Evolutionary conservation across 2,888 invertebrate species (phyloP).

Genomic region (Melinaea menophilus): DNA sequence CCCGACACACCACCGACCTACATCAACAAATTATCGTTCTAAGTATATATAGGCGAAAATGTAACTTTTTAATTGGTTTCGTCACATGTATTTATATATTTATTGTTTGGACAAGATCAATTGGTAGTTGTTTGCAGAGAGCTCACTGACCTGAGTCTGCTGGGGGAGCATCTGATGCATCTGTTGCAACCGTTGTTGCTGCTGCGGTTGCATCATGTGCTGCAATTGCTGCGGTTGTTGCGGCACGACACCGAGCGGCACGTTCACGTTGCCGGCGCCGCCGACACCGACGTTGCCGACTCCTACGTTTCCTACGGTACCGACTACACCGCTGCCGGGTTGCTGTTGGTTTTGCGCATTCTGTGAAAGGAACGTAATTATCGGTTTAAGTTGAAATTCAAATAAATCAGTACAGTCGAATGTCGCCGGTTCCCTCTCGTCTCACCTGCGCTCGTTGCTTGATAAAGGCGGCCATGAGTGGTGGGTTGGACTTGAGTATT

Average conservation of each 20-base stretch:
- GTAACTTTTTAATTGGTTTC: no score
- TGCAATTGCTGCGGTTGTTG: constrained; percentile 73
- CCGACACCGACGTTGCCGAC: constrained; percentile 45
- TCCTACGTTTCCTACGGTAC: constrained; percentile 43
- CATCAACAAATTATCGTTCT: neutral
- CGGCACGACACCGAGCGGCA: constrained; percentile 54
- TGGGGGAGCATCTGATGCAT: constrained; percentile 78
- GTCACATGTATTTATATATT: no score
- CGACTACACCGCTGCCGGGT: constrained; percentile 52
- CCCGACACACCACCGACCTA: constrained; percentile 32
- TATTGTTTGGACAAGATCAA: no score
- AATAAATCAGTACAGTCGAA: no score
- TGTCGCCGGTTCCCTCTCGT: no score
- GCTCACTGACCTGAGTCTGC: constrained; percentile 70
- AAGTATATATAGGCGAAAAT: no score
- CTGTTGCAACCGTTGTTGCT: constrained; percentile 76
- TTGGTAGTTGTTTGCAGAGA: no score
- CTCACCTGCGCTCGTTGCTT: constrained; percentile 87
- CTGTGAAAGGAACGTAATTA: constrained; percentile 40
- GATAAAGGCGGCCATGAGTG: constrained; percentile 96
- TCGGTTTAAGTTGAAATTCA: neutral
- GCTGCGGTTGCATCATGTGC: constrained; percentile 79
- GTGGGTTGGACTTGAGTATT: constrained; percentile 95
- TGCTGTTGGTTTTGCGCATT: constrained; percentile 72
- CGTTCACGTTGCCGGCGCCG: constrained; percentile 50